These are phyloP conservation scores for Helicoverpa zea DNA, from an alignment of 1,140 invertebrate genomes.

Conservation along the genomic window DNA sequence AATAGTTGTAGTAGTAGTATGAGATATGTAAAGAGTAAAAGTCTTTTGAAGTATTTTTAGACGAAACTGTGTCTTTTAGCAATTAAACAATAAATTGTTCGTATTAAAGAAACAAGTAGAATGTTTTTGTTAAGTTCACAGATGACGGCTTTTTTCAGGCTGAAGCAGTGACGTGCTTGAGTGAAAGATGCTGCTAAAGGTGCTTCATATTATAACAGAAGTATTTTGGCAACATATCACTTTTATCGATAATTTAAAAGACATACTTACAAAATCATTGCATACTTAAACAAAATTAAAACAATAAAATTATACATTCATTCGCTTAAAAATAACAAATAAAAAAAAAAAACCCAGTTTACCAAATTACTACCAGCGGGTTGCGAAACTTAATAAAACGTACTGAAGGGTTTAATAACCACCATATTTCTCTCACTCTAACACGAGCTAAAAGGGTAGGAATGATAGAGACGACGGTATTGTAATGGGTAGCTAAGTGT, in stretches of 20 bases:
- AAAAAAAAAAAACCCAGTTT: constrained; percentile 1
- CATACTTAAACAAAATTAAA: background rate
- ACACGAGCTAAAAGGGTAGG: background rate
- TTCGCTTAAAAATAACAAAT: background rate
- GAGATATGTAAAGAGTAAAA: background rate
- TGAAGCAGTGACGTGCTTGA: too few relatives aligned
- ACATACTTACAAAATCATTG: background rate
- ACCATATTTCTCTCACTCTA: background rate
- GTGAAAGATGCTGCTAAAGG: too few relatives aligned
- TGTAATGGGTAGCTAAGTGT: constrained; percentile 26
- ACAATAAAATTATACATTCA: background rate
- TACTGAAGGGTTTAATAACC: constrained; percentile 23
- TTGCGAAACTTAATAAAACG: constrained; percentile 38
- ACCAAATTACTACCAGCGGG: constrained; percentile 20
- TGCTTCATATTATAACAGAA: too few relatives aligned
- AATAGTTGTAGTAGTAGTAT: too few relatives aligned
- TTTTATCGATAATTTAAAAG: too few relatives aligned
- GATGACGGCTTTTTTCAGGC: too few relatives aligned
- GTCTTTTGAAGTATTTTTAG: background rate
- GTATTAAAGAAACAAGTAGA: too few relatives aligned
- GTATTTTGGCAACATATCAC: too few relatives aligned
- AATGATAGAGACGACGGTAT: constrained; percentile 1
- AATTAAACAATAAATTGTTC: background rate
- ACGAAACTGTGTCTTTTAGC: too few relatives aligned
- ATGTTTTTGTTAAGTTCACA: too few relatives aligned